Conservation (phyloP, 2,113 vertebrate genomes). For the Cyprinus carpio region DNA sequence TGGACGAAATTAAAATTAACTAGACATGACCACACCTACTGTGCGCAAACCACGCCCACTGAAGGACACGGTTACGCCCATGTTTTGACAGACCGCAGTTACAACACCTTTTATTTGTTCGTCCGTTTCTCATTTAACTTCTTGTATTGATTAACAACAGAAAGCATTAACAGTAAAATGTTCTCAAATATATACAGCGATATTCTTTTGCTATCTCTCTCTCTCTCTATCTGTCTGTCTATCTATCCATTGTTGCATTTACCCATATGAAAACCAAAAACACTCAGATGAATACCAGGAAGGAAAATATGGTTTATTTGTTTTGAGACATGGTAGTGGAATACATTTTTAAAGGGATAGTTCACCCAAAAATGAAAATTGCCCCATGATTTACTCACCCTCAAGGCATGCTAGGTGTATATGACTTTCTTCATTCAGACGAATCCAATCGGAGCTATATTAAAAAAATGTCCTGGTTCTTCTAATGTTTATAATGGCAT, state of each 20-base stretch:
- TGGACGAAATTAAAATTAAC: neutral
- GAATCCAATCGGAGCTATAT: too few relatives aligned
- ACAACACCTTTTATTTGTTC: neutral
- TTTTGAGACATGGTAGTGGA: slow-evolving; percentile 35
- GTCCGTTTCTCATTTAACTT: neutral
- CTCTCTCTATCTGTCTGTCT: too few relatives aligned
- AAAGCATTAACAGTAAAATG: too few relatives aligned
- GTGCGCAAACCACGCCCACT: neutral
- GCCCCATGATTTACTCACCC: too few relatives aligned
- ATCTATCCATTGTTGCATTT: neutral
- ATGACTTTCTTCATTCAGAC: too few relatives aligned
- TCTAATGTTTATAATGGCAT: too few relatives aligned
- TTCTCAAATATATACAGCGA: too few relatives aligned
- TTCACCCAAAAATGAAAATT: too few relatives aligned
- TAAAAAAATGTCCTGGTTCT: too few relatives aligned
- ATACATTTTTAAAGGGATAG: neutral
- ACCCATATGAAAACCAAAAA: neutral
- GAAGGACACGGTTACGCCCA: neutral
- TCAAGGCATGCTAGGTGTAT: too few relatives aligned
- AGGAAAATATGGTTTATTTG: slow-evolving; percentile 56
- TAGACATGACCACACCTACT: slow-evolving; percentile 41
- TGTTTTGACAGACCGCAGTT: neutral
- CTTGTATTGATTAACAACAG: too few relatives aligned
- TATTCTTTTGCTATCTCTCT: too few relatives aligned
- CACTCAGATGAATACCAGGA: slow-evolving; percentile 37